phyloP scores from a whole-genome alignment of 2,797 vertebrate species.

The Tolypeutes matacus region DNA sequence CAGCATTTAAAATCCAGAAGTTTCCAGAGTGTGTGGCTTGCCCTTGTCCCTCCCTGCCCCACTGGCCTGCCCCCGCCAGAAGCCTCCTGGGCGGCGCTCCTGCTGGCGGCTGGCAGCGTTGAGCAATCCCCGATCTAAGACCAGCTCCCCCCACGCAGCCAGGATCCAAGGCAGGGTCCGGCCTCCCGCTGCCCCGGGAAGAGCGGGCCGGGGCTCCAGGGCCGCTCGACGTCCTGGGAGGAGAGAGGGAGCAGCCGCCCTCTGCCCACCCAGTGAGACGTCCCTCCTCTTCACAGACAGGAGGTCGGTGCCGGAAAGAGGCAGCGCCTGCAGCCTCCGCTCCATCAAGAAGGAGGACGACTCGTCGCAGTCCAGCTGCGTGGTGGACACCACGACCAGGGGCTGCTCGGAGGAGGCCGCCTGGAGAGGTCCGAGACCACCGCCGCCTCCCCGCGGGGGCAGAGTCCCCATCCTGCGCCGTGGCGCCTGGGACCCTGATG shows the following conservation, averaged over 20 bases:
- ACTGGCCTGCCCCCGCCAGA: accelerated
- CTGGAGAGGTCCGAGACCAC: constrained; percentile 88
- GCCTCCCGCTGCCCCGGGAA: not conserved
- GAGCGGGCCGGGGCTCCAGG: accelerated
- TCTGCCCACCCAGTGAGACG: not conserved
- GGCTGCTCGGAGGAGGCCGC: constrained; percentile 86
- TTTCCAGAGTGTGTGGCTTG: not conserved
- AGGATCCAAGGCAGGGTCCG: not conserved
- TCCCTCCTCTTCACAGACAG: constrained; percentile 85
- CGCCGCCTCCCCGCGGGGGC: too few species aligned
- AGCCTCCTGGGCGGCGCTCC: not conserved
- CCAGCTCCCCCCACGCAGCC: not conserved
- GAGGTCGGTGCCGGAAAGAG: constrained; percentile 86
- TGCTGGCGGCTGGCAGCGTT: not conserved
- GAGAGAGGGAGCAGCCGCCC: not conserved
- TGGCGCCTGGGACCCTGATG: not conserved
- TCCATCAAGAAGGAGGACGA: constrained; percentile 89
- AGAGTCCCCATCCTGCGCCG: not conserved
- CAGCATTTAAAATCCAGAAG: not conserved
- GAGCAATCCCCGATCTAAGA: not conserved
- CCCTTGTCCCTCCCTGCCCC: not conserved
- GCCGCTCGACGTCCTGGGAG: not conserved
- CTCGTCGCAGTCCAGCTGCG: constrained; percentile 92
- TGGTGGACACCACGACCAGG: constrained; percentile 95
- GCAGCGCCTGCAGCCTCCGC: constrained; percentile 89